Evolutionary conservation across 2,113 vertebrate genomes (phyloP).

Genomic region (Sturnus vulgaris): DNA sequence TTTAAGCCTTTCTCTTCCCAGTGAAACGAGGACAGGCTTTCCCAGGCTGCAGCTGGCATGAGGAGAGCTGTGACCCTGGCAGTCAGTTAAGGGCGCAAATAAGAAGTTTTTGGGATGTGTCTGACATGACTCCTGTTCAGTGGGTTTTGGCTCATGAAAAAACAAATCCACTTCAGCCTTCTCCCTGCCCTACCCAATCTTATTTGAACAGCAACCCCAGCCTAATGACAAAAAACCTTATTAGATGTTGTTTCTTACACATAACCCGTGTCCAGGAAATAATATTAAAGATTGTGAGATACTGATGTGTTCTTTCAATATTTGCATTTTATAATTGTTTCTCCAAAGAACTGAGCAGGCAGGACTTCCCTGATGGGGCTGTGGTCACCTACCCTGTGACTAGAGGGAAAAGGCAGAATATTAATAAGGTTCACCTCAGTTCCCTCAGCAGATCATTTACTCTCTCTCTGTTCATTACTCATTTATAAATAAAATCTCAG

Average conservation of each 20-base stretch:
- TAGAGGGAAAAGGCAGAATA: background rate
- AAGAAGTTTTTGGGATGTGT: background rate
- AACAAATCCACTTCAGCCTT: background rate
- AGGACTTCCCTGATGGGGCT: background rate
- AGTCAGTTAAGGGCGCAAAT: background rate
- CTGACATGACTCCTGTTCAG: background rate
- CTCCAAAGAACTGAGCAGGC: background rate
- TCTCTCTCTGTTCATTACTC: background rate
- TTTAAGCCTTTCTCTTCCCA: background rate
- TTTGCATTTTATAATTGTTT: constrained; percentile 68
- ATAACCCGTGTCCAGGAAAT: background rate
- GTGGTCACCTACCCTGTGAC: background rate
- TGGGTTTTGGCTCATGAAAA: background rate
- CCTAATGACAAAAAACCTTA: constrained; percentile 13
- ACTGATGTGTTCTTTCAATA: constrained; percentile 23
- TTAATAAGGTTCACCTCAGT: background rate
- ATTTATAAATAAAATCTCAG: constrained; percentile 20
- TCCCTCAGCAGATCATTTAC: background rate
- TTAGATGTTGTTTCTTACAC: constrained; percentile 17
- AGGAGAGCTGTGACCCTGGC: background rate
- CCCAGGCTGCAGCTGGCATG: background rate
- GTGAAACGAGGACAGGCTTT: background rate
- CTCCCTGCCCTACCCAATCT: background rate
- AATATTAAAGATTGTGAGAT: constrained; percentile 22
- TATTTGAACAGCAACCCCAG: constrained; percentile 2